Conservation (phyloP, 2,888 invertebrate genomes). For the Cheilosia soror region DNA sequence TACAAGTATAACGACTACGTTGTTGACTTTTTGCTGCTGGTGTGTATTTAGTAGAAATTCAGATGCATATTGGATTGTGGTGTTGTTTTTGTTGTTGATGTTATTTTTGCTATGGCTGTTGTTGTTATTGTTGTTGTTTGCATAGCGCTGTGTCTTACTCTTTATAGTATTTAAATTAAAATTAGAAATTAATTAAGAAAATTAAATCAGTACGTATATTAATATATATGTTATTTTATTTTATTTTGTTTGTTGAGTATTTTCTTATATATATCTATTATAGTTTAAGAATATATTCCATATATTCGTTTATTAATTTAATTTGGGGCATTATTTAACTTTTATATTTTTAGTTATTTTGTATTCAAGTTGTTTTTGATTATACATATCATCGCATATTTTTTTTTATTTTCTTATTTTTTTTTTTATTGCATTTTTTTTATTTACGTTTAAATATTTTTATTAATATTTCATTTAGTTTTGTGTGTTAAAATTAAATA, state of each 20-base stretch:
- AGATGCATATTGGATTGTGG: slow-evolving; percentile 64
- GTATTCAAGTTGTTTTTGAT: slow-evolving; percentile 63
- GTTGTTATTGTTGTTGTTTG: slow-evolving; percentile 70
- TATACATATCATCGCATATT: slow-evolving; percentile 46
- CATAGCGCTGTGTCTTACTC: slow-evolving; percentile 72
- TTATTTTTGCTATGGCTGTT: slow-evolving; percentile 66
- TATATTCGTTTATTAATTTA: slow-evolving; percentile 52
- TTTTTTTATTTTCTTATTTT: slow-evolving; percentile 55
- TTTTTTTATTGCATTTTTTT: slow-evolving; percentile 8
- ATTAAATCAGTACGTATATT: slow-evolving; percentile 73
- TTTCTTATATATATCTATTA: slow-evolving; percentile 26
- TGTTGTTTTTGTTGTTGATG: slow-evolving; percentile 57
- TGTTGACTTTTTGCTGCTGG: slow-evolving; percentile 43
- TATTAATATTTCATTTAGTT: slow-evolving; percentile 63
- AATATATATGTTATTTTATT: slow-evolving; percentile 23
- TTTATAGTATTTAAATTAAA: slow-evolving; percentile 66
- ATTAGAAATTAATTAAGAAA: slow-evolving; percentile 69
- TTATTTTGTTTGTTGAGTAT: slow-evolving; percentile 50
- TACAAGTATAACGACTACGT: slow-evolving; percentile 28
- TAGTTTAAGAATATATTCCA: slow-evolving; percentile 34
- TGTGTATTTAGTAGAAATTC: slow-evolving; percentile 58
- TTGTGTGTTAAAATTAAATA: slow-evolving; percentile 69
- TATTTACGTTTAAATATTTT: slow-evolving; percentile 56
- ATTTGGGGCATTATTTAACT: slow-evolving; percentile 68
- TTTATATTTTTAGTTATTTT: slow-evolving; percentile 50